Base-by-base conservation (phyloP, 2,888 invertebrate genomes). In the Drosophila kanekoi region DNA sequence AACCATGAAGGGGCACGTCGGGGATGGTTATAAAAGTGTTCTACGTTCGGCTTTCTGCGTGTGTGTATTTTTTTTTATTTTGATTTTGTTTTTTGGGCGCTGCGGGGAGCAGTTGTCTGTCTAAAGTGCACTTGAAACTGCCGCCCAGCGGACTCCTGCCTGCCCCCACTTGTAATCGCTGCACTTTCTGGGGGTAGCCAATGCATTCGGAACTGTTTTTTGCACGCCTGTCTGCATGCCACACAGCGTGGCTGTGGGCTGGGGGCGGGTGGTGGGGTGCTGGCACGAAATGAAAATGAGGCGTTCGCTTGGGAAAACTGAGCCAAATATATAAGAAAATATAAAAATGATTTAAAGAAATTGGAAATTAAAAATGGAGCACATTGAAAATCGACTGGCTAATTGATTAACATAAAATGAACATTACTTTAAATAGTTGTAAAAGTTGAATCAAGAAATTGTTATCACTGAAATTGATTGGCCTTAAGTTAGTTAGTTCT, bases 81-180 rank as follows among this genome's bases (percentile, higher is more conserved):
- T 32, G 18, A 20, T 14, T 32, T 37, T 57, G 28, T 37, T 64
- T 58, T 58, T 61, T 13, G 28, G 66, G 40, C 52, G 49, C 75
- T 62, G 40, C 54, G 54, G 75, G 68, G 63, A 73, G 68, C 60
- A 35, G 56, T 57, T 63, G 75, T 72, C 87, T 71, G 68, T 67
- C 56, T 49, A 74, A 66, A 87, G 80, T 83, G 88, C 86, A 85
- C 83, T 83, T 87, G 86, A 83, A 87, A 82, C 70, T 74, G 67
- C 54, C 70, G 64, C 38, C 68, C 48, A 64, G 60, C 57, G 23
- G n/a, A 33, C 4, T 11, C 4, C 18, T 4, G 11, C 8, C 3
- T 48, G 43, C 35, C 44, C 57, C 44, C 71, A 40, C 75, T 75
- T 82, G 81, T 72, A 72, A 73, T 78, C 63, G 65, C 64, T 81